Evolutionary conservation across 2,888 invertebrate species (phyloP).

Genomic region (Conomelus anceps): DNA sequence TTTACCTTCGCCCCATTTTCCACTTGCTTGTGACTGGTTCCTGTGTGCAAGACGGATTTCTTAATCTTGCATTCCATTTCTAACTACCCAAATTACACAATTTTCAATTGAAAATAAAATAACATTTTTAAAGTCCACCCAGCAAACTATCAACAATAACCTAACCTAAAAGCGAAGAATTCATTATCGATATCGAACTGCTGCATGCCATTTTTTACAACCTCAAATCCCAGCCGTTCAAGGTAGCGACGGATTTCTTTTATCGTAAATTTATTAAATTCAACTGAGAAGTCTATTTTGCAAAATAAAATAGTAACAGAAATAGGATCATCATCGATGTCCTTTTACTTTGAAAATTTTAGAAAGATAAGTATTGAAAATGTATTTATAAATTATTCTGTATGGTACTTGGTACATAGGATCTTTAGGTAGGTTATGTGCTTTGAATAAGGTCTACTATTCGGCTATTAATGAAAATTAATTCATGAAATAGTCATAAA

Average conservation of each 20-base stretch:
- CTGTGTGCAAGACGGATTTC: constrained; percentile 61
- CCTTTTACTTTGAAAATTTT: neutral
- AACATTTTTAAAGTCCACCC: neutral
- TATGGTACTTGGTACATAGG: no score
- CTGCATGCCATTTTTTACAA: no score
- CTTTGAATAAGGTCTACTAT: no score
- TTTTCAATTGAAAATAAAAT: neutral
- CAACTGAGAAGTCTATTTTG: no score
- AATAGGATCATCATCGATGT: no score
- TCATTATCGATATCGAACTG: neutral
- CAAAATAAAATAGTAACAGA: no score
- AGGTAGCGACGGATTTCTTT: no score
- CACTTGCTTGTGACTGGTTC: constrained; percentile 58
- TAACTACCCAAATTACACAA: neutral
- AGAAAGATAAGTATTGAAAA: neutral
- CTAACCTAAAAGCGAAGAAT: neutral
- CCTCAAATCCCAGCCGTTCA: no score
- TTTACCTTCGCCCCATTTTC: constrained; percentile 65
- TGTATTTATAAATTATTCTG: neutral
- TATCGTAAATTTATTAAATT: no score
- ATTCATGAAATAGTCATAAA: no score
- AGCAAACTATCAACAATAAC: neutral
- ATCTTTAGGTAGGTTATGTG: no score
- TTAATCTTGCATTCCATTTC: constrained; percentile 43
- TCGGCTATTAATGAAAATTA: neutral